phyloP scores from a whole-genome alignment of 2,113 vertebrate species.

The Atractosteus spatula region DNA sequence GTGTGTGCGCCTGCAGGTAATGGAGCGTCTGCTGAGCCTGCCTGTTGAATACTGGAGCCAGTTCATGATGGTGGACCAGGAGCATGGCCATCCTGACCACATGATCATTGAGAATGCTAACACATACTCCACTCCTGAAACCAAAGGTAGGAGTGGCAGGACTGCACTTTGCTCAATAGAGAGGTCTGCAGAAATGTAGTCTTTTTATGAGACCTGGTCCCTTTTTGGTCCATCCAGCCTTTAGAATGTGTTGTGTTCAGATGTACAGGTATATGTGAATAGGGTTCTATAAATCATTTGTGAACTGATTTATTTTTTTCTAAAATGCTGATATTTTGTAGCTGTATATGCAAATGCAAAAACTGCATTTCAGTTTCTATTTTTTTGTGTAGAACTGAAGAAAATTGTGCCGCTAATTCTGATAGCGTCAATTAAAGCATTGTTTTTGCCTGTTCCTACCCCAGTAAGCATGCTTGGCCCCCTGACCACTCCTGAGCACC shows the following conservation, averaged over 20 bases:
- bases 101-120: conserved; percentile 85
- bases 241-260: no score
- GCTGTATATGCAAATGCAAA: not conserved
- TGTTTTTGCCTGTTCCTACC: conserved; percentile 19
- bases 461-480: conserved; percentile 90
- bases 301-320: not conserved
- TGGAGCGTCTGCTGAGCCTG: conserved; percentile 81
- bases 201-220: no score
- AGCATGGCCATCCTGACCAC: conserved; percentile 68
- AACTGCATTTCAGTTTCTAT: no score
- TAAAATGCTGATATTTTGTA: conserved; percentile 8
- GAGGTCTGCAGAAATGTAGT: no score
- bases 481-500: conserved; percentile 89
- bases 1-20: conserved; percentile 64
- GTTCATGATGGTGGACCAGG: conserved; percentile 78
- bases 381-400: not conserved
- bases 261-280: no score
- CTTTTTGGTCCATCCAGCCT: no score
- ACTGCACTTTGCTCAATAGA: no score
- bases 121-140: conserved; percentile 80
- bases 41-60: conserved; percentile 86
- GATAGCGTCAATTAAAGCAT: not conserved
- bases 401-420: no score
- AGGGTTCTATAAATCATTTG: not conserved
- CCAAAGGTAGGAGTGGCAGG: conserved; percentile 65